Evolutionary conservation across 1,140 invertebrate species (phyloP).

Genomic region (Lasaia peninsularis): DNA sequence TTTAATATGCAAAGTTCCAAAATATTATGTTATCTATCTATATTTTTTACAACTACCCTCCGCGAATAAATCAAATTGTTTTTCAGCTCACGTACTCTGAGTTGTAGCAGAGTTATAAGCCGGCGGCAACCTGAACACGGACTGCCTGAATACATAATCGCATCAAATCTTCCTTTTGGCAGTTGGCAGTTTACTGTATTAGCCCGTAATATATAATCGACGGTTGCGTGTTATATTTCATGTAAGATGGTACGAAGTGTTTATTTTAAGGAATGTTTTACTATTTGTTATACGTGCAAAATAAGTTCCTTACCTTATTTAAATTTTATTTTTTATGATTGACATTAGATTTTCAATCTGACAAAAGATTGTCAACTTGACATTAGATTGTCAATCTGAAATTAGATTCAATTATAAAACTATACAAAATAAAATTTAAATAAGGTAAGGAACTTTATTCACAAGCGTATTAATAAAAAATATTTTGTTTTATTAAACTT

Average conservation of each 20-base stretch:
- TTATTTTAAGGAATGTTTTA: neutral
- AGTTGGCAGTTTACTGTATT: constrained; percentile 11
- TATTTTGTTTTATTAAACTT: no score
- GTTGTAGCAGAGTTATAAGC: constrained; percentile 23
- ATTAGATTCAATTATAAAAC: no score
- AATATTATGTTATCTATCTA: neutral
- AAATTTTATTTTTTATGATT: no score
- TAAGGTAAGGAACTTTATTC: no score
- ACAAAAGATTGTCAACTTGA: no score
- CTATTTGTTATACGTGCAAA: neutral
- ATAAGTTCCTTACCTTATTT: no score
- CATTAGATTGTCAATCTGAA: no score
- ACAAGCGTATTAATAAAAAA: no score
- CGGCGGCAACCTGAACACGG: constrained; percentile 17
- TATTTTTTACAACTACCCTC: constrained; percentile 18
- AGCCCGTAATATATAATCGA: constrained; percentile 1
- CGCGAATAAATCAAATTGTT: constrained; percentile 24
- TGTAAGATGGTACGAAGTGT: neutral
- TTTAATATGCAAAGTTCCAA: neutral
- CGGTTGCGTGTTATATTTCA: constrained; percentile 1
- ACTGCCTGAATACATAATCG: constrained; percentile 23
- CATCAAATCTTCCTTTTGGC: constrained; percentile 20
- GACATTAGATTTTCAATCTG: no score
- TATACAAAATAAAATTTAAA: no score
- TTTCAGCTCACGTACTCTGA: constrained; percentile 22